A percentile compares a stretch with the other conserved stretches of the same genome.
These are phyloP conservation scores for Saturnia pavonia DNA, from an alignment of 2,888 invertebrate species.

Conservation along the genomic window DNA sequence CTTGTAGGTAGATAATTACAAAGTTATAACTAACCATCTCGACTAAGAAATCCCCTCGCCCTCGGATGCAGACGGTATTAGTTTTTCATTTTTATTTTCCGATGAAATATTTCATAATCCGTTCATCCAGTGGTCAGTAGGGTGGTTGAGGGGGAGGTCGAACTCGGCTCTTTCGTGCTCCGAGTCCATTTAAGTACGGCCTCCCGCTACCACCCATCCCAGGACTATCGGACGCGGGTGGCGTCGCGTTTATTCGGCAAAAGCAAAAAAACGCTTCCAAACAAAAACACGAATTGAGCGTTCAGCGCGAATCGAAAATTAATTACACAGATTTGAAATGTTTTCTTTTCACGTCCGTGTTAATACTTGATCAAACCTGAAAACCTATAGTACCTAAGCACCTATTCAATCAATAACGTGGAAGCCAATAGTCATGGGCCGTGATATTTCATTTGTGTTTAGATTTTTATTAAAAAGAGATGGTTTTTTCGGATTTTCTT, in stretches of 20 bases:
- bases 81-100: slow-evolving; percentile 56
- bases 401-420: slow-evolving; percentile 2
- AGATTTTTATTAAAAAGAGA: background rate
- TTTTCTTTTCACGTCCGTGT: slow-evolving; percentile 39
- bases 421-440: background rate
- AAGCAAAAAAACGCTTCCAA: slow-evolving; percentile 59
- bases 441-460: background rate
- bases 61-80: slow-evolving; percentile 36
- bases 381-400: background rate
- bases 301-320: slow-evolving; percentile 72
- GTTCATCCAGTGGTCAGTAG: slow-evolving; percentile 68
- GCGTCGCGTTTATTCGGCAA: slow-evolving; percentile 66
- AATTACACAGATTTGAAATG: slow-evolving; percentile 65
- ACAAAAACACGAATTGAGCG: slow-evolving; percentile 63
- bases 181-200: slow-evolving; percentile 60
- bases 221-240: slow-evolving; percentile 34
- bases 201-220: slow-evolving; percentile 32
- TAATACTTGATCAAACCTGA: slow-evolving; percentile 10
- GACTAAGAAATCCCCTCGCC: slow-evolving; percentile 35
- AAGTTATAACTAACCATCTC: slow-evolving; percentile 39
- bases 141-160: slow-evolving; percentile 39
- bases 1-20: slow-evolving; percentile 31
- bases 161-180: slow-evolving; percentile 49
- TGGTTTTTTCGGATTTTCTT: background rate
- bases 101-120: slow-evolving; percentile 73